Evolutionary conservation across 2,888 invertebrate species (phyloP).

Genomic region (Tetragnatha montana): DNA sequence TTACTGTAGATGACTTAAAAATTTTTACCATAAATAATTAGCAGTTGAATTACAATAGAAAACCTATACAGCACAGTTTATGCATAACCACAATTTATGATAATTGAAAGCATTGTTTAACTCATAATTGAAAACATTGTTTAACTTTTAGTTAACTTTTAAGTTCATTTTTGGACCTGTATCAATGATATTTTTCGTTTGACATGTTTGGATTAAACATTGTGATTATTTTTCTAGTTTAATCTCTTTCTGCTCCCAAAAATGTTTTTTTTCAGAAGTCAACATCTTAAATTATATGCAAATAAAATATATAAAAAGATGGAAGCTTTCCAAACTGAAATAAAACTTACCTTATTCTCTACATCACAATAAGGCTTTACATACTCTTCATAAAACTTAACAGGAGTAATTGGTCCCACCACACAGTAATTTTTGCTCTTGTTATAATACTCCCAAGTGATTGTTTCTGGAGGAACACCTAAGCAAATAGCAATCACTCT

Average conservation of each 20-base stretch:
- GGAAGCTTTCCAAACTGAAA: neutral
- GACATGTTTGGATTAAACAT: too few relatives aligned
- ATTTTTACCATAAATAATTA: too few relatives aligned
- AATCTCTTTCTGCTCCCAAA: too few relatives aligned
- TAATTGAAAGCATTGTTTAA: too few relatives aligned
- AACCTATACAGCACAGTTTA: too few relatives aligned
- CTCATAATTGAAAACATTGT: too few relatives aligned
- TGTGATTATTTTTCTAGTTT: too few relatives aligned
- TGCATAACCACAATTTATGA: too few relatives aligned
- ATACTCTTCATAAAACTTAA: conserved; percentile 86
- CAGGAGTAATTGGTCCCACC: conserved; percentile 85
- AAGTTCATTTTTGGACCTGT: neutral
- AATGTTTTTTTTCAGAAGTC: too few relatives aligned
- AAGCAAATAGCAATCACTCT: conserved; percentile 89
- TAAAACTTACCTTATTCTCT: conserved; percentile 83
- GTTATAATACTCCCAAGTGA: conserved; percentile 90
- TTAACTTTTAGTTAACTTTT: neutral
- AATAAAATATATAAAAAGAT: neutral
- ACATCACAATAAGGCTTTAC: conserved; percentile 88
- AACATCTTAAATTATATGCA: too few relatives aligned
- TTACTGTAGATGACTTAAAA: too few relatives aligned
- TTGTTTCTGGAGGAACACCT: conserved; percentile 86
- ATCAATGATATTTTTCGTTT: neutral
- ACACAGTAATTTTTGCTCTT: conserved; percentile 83
- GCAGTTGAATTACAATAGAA: too few relatives aligned